Base-by-base conservation (phyloP, 2,888 invertebrate species). In the Spodoptera littoralis region DNA sequence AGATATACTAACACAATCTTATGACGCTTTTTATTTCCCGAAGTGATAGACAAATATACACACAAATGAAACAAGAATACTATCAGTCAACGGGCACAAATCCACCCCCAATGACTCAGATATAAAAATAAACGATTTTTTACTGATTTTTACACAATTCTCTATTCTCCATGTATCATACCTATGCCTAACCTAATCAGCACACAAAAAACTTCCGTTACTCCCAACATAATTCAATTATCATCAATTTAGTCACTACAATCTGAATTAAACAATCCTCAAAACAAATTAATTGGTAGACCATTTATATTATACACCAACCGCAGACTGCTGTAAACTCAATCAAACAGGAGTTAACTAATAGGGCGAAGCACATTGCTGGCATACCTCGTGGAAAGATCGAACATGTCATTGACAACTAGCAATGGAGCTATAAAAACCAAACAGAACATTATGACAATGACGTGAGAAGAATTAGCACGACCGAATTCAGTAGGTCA, bases 381-480 rank as follows among this genome's bases (percentile, higher is more conserved):
- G 43, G 27, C 50, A 44, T 55, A 46, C 51, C 51, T 49, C 36
- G 13, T 52, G 11, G 27, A 46, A 4, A 36, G 36, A 48, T 49
- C 48, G 52, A 49, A 41, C 42, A 68, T 50, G 48, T 43, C 76
- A 70, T 64, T 75, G 71, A 55, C 12, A 60, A 65, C 54, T 41
- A 27, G 45, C 63, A 77, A 62, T 66, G 74, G 51, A 71, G 53
- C 41, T 56, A 61, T 57, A 66, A 73, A 65, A 75, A 67, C 55
- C 70, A 75, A 67, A 64, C 60, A 51, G 55, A 69, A 60, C 63
- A 63, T 73, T 73, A 70, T 73, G 73, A 68, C 49, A 65, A 49
- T 11, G 27, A 64, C 81, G 80, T 73, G 79, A 56, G 55, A 41
- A 53, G 75, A 77, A 80, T 79, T 48, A 56, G 64, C 61, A 59